A percentile compares a stretch with the other conserved stretches of the same genome.
Evolutionary conservation across 1,140 invertebrate species (phyloP).

Genomic region (Physella acuta): DNA sequence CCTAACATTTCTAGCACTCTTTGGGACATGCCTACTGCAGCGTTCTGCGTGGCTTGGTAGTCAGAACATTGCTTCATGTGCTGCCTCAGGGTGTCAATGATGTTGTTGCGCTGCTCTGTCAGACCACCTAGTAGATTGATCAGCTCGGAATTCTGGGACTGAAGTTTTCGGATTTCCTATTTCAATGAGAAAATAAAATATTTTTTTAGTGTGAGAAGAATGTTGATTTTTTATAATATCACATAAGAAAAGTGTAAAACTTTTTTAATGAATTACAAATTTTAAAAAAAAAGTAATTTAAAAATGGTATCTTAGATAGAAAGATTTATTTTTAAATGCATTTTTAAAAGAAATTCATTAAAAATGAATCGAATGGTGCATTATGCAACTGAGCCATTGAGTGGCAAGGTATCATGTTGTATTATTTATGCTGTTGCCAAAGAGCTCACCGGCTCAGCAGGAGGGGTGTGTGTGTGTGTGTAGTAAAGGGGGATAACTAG

Average conservation of each 20-base stretch:
- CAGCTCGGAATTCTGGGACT: constrained; percentile 19
- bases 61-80: constrained; percentile 28
- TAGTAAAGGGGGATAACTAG: too few species aligned
- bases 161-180: constrained; percentile 20
- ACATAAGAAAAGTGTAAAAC: not conserved
- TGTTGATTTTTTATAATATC: not conserved
- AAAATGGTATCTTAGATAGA: too few species aligned
- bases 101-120: constrained; percentile 16
- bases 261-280: not conserved
- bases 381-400: too few species aligned
- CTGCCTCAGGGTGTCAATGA: constrained; percentile 17
- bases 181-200: not conserved
- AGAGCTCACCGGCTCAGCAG: too few species aligned
- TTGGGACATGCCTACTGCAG: constrained; percentile 18
- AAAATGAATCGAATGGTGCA: too few species aligned
- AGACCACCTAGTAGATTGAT: not conserved
- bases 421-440: too few species aligned
- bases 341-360: too few species aligned
- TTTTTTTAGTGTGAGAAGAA: not conserved
- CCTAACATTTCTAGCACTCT: constrained; percentile 16
- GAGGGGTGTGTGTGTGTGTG: too few species aligned
- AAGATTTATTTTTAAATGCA: too few species aligned
- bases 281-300: too few species aligned
- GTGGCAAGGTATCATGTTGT: too few species aligned
- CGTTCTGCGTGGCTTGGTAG: constrained; percentile 17